These are phyloP conservation scores for Agraylea sexmaculata DNA, from an alignment of 1,140 invertebrate species.

Conservation along the genomic window DNA sequence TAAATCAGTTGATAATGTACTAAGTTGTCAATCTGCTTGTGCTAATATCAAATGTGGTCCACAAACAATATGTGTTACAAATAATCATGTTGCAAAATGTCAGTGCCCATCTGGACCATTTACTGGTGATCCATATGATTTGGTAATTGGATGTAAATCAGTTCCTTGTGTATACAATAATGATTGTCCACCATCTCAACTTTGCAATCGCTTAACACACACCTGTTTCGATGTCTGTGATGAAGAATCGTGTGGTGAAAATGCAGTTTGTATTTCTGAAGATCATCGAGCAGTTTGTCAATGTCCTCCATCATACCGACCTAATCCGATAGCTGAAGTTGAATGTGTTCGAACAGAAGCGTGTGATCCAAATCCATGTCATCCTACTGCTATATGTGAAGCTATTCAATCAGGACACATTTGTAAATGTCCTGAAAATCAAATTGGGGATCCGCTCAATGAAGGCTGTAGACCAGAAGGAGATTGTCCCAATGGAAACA, in stretches of 20 bases:
- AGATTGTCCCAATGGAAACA: conserved; percentile 53
- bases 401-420: conserved; percentile 47
- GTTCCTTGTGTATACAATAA: conserved; percentile 78
- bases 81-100: conserved; percentile 79
- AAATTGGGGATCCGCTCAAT: conserved; percentile 62
- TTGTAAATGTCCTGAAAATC: conserved; percentile 64
- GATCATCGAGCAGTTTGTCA: conserved; percentile 70
- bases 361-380: conserved; percentile 71
- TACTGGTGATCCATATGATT: conserved; percentile 71
- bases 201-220: conserved; percentile 71
- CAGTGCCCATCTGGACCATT: conserved; percentile 75
- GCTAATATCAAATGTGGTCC: conserved; percentile 66
- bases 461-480: conserved; percentile 65
- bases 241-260: conserved; percentile 69
- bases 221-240: conserved; percentile 72
- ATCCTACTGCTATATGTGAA: conserved; percentile 66
- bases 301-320: conserved; percentile 68
- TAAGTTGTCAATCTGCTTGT: conserved; percentile 64
- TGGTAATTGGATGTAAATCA: conserved; percentile 55
- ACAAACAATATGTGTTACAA: conserved; percentile 70
- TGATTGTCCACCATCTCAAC: conserved; percentile 63
- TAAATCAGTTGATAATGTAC: conserved; percentile 33
- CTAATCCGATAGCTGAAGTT: conserved; percentile 70
- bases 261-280: conserved; percentile 79
- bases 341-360: conserved; percentile 55